Base-by-base conservation (phyloP, 2,888 invertebrate species). In the Prenolepis imparis region DNA sequence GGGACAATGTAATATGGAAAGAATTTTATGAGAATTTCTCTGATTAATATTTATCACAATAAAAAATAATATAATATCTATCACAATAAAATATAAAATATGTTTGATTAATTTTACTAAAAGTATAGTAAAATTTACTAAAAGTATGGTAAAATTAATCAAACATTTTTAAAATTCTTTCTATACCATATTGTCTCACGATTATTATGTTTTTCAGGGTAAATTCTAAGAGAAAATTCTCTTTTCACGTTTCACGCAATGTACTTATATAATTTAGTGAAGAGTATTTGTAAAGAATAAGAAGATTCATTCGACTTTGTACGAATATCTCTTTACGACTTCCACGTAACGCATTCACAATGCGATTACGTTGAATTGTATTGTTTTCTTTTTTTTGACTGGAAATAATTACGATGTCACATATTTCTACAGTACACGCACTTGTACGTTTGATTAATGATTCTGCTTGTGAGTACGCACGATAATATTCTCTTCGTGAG, bases 391-490 rank as follows among this genome's bases (percentile, higher is more conserved):
- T 52, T n/a, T n/a, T 18, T 52, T n/a, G n/a, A 80, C n/a, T 72
- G 44, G 44, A 72, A 72, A 41, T 18, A 80, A 80, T 72, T 80
- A 72, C 12, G 12, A 21, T 18, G 12, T 39, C 66, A 8, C 18
- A 32, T 6, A 77, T 11, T 44, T 44, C 3, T 70, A 12, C 18
- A 11, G 11, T 44, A 36, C 44, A 5, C 3, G 12, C 8, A 32
- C 18, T 12, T 8, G 28, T 72, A 52, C 32, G 9, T 57, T 41
- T 78, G 44, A 80, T 80, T 80, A 72, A 80, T 80, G 78, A 80
- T 21, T 59, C 41, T 32, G 28, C 41, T 18, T 32, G 44, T 72
- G 36, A 11, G 59, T 12, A 8, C 32, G 36, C 24, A n/a, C 15
- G 3, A 11, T 3, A 9, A 11, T 3, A 9, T 55, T 67, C 28